Base-by-base conservation (phyloP, 2,888 invertebrate genomes). In the Apeira syringaria region DNA sequence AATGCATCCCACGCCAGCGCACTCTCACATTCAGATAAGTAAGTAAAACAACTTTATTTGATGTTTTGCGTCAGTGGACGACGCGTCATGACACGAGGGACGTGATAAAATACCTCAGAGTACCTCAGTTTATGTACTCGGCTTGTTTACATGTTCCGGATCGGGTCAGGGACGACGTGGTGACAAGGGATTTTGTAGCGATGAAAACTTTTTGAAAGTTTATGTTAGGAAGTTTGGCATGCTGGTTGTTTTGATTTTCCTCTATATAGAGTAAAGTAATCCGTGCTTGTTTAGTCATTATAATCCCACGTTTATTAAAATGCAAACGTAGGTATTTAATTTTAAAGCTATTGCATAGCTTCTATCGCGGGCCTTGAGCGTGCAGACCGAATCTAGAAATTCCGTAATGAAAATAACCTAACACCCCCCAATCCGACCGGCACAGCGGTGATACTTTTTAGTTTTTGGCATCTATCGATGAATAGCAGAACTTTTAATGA, bases 21-120 rank as follows among this genome's bases (percentile, higher is more conserved):
- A 68, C 75, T 74, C 74, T 66, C 68, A 64, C 73, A 30, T 39
- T 39, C 39, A 73, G 83, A 83, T 84, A 84, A 79, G 80, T 81
- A 80, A 85, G 84, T 85, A 83, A 85, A 84, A 87, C 84, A 87
- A 87, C 84, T 84, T 87, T 87, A 88, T 88, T 88, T 87, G 86
- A 86, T 86, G 85, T 84, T 77, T 53, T 67, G 71, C 73, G 74
- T 71, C 75, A 74, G 65, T 69, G 73, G 77, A 64, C 66, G 69
- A 51, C 67, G 52, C 64, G 67, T 65, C 68, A 72, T 73, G 73
- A 70, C 67, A 68, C 69, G 59, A 48, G 70, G 73, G 79, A 63
- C 59, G 67, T 68, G 72, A 76, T 75, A 76, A 76, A 73, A 76
- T 68, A 70, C 68, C 64, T 68, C 54, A 43, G 55, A 46, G 36